A percentile compares a stretch with the other conserved stretches of the same genome.
phyloP scores from a whole-genome alignment of 2,113 vertebrate species.

The Haliaeetus leucogaster region DNA sequence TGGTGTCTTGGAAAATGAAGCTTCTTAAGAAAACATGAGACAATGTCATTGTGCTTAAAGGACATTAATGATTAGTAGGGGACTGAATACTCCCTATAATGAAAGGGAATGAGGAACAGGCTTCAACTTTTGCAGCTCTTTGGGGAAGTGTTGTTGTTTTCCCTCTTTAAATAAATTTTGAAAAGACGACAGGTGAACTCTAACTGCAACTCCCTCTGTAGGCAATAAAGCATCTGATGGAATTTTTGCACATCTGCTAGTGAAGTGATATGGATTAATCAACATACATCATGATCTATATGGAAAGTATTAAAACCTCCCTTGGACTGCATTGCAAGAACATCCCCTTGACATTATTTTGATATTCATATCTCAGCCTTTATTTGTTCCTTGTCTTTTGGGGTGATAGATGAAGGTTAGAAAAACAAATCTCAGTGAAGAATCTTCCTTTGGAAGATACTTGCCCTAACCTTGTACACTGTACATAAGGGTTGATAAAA shows the following conservation, averaged over 20 bases:
- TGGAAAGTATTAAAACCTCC: not conserved
- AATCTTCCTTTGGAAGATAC: not conserved
- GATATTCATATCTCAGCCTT: not conserved
- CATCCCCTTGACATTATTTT: not conserved
- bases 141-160: slow-evolving; percentile 28
- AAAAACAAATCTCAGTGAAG: not conserved
- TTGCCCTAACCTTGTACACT: not conserved
- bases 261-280: slow-evolving; percentile 42
- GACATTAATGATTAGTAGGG: not conserved
- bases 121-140: slow-evolving; percentile 37
- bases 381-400: not conserved
- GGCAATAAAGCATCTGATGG: slow-evolving; percentile 58
- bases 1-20: not conserved
- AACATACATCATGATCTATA: not conserved
- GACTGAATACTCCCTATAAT: not conserved
- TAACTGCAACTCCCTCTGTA: slow-evolving; percentile 56
- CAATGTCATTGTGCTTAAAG: not conserved
- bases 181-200: slow-evolving; percentile 58
- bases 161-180: slow-evolving; percentile 56
- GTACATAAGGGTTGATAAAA: not conserved
- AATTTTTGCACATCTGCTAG: slow-evolving; percentile 44
- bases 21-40: not conserved
- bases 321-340: not conserved
- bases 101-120: not conserved
- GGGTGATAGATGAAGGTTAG: not conserved